These are phyloP conservation scores for Drosophila barbarae DNA, from an alignment of 2,888 invertebrate genomes.

Conservation along the genomic window DNA sequence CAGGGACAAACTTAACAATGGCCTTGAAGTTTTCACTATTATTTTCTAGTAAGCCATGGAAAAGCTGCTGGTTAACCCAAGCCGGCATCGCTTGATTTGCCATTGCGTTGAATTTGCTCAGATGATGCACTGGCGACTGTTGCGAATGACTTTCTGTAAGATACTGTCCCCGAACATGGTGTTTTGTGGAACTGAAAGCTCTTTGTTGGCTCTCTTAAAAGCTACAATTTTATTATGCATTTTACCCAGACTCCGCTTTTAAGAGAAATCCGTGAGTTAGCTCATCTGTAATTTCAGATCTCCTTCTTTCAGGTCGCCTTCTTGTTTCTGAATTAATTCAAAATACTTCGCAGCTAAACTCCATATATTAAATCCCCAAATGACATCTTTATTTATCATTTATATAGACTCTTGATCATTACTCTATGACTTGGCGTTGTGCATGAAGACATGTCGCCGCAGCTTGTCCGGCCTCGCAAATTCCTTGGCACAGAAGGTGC, in stretches of 20 bases:
- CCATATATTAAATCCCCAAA: neutral
- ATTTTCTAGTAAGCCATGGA: conserved; percentile 51
- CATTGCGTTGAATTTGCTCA: neutral
- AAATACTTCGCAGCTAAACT: neutral
- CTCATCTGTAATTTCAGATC: too few relatives aligned
- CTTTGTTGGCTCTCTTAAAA: conserved; percentile 2
- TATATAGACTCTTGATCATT: neutral
- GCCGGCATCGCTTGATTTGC: conserved; percentile 39
- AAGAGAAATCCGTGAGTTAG: neutral
- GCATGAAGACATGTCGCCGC: conserved; percentile 61
- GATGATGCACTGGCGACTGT: conserved; percentile 14
- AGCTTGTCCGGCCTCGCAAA: conserved; percentile 82
- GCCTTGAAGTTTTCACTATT: conserved; percentile 44
- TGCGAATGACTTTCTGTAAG: neutral
- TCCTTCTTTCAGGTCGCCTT: too few relatives aligned
- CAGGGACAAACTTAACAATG: conserved; percentile 53
- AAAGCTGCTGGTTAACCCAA: conserved; percentile 64
- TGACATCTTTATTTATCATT: neutral
- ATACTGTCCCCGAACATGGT: conserved; percentile 8
- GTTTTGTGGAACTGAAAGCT: conserved; percentile 9
- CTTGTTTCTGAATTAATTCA: neutral
- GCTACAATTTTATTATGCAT: neutral
- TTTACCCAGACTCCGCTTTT: neutral
- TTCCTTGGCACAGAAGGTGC: conserved; percentile 79
- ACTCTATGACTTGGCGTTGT: conserved; percentile 56